Conservation (phyloP, 1,140 invertebrate genomes). For the Drosophila chauvacae region DNA sequence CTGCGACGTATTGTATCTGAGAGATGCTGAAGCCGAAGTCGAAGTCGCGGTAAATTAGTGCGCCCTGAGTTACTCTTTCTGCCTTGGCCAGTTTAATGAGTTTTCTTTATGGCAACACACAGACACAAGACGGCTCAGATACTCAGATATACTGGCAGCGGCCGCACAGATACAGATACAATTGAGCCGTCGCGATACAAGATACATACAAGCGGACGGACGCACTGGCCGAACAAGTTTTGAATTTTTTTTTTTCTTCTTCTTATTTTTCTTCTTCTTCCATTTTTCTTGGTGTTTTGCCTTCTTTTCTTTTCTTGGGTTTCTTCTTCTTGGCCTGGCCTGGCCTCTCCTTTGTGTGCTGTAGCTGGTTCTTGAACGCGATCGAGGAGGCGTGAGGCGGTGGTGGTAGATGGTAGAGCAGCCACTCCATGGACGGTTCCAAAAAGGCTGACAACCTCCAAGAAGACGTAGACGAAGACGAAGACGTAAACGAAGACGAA, state of each 20-base stretch:
- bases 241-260: constrained; percentile 34
- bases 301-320: constrained; percentile 46
- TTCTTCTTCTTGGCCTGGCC: constrained; percentile 31
- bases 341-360: constrained; percentile 57
- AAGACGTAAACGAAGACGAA: constrained; percentile 1
- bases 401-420: constrained; percentile 1
- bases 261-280: constrained; percentile 5
- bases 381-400: constrained; percentile 35
- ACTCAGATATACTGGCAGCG: constrained; percentile 14
- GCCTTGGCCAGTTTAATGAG: constrained; percentile 77
- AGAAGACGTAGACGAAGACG: constrained; percentile 7
- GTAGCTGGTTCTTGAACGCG: constrained; percentile 67
- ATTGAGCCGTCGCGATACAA: constrained; percentile 46
- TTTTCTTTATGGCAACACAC: constrained; percentile 77
- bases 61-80: constrained; percentile 41
- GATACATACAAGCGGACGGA: constrained; percentile 54
- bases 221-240: constrained; percentile 82
- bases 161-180: constrained; percentile 20
- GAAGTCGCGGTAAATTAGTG: constrained; percentile 59
- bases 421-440: constrained; percentile 13
- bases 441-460: constrained; percentile 38
- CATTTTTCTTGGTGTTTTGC: constrained; percentile 15
- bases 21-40: neutral
- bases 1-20: neutral
- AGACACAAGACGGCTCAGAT: constrained; percentile 25